Conservation (phyloP, 2,888 invertebrate species). For the Pheosia gnoma region DNA sequence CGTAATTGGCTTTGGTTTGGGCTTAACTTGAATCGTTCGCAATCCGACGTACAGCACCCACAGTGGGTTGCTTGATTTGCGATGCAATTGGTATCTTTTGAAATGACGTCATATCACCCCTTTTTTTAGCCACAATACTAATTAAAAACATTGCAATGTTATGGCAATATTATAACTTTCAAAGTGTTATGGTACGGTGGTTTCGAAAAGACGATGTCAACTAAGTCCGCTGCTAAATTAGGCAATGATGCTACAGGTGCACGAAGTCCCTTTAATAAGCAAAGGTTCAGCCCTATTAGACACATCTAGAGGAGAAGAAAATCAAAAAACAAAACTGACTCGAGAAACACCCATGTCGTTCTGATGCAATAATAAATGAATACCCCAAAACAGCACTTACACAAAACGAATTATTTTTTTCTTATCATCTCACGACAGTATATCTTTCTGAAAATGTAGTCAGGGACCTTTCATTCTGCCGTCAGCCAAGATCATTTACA, state of each 20-base stretch:
- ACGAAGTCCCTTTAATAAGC: no score
- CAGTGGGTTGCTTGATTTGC: no score
- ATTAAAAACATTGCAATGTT: no score
- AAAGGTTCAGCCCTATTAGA: no score
- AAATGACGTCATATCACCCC: no score
- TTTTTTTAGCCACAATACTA: no score
- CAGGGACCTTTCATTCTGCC: constrained; percentile 27
- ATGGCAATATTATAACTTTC: no score
- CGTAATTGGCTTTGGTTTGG: constrained; percentile 2
- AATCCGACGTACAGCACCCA: neutral
- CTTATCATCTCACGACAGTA: constrained; percentile 2
- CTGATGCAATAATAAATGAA: constrained; percentile 66
- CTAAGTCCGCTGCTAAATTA: no score
- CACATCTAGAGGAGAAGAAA: neutral
- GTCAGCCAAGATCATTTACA: constrained; percentile 48
- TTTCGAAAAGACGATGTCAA: no score
- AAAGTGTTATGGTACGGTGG: no score
- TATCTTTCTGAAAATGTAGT: constrained; percentile 25
- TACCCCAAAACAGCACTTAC: constrained; percentile 53
- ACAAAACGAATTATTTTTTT: constrained; percentile 37
- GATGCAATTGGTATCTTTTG: no score
- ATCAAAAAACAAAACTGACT: neutral
- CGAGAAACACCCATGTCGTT: constrained; percentile 15
- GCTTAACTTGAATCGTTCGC: neutral
- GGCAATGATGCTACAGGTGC: no score